Evolutionary conservation across 2,888 invertebrate genomes (phyloP).

Genomic region (Amphipoea lucens): DNA sequence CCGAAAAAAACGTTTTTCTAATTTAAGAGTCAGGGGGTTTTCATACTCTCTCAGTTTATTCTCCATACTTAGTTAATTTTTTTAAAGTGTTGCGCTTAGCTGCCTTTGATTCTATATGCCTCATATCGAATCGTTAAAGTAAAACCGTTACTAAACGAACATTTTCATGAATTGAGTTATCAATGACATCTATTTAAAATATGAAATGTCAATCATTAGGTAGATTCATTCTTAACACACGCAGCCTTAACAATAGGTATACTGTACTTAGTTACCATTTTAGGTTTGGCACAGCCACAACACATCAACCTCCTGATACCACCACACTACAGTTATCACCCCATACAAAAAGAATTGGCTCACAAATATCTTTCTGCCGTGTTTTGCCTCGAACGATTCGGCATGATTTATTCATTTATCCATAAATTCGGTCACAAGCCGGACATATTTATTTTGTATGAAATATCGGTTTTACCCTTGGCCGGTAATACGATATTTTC

Average conservation of each 20-base stretch:
- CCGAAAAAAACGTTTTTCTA: too few species aligned
- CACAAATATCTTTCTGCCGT: slow-evolving; percentile 55
- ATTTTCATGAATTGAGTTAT: too few species aligned
- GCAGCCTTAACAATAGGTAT: not conserved
- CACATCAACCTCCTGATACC: not conserved
- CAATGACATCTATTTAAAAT: too few species aligned
- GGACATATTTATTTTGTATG: slow-evolving; percentile 74
- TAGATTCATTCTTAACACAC: not conserved
- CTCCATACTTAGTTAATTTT: too few species aligned
- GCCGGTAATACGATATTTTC: slow-evolving; percentile 75
- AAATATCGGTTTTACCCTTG: slow-evolving; percentile 73
- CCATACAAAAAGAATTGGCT: slow-evolving; percentile 40
- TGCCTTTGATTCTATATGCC: too few species aligned
- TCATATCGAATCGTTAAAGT: too few species aligned
- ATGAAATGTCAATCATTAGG: not conserved
- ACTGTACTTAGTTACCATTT: not conserved
- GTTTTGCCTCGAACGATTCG: slow-evolving; percentile 57
- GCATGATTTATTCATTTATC: slow-evolving; percentile 69
- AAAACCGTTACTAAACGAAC: too few species aligned
- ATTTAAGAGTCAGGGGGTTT: too few species aligned
- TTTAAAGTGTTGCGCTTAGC: too few species aligned
- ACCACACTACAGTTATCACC: slow-evolving; percentile 25
- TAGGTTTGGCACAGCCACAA: not conserved
- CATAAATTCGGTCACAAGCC: slow-evolving; percentile 70
- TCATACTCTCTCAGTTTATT: too few species aligned